Conservation (phyloP, 2,888 invertebrate genomes). For the Tipula unca region DNA sequence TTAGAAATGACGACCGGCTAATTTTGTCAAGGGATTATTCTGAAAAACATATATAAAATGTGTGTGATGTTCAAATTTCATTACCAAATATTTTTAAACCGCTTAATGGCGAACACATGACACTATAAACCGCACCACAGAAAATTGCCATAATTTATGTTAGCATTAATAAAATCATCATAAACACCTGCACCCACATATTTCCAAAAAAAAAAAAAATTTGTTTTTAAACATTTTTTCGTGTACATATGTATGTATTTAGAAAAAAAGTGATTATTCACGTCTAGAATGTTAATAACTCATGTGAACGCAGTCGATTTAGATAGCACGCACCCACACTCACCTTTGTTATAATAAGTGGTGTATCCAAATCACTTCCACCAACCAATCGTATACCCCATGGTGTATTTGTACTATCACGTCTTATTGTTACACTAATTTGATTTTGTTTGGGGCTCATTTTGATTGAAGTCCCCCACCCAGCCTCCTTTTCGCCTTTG, state of each 20-base stretch:
- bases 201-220: background rate
- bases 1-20: background rate
- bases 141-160: background rate
- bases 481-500: background rate
- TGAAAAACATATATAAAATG: too few relatives aligned
- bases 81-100: background rate
- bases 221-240: background rate
- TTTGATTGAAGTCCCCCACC: conserved; percentile 16
- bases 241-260: too few relatives aligned
- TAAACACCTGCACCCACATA: background rate
- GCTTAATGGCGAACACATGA: background rate
- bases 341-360: conserved; percentile 82
- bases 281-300: background rate
- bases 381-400: conserved; percentile 86
- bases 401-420: conserved; percentile 60
- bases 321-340: background rate
- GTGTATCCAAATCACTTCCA: conserved; percentile 76
- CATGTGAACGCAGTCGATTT: background rate
- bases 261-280: background rate
- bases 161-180: background rate
- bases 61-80: background rate
- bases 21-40: background rate
- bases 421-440: conserved; percentile 62
- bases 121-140: background rate
- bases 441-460: conserved; percentile 57